Percentiles rank a stretch among this genome's conserved stretches.
These are phyloP conservation scores for Acleris emargana DNA, from an alignment of 2,888 invertebrate genomes.

Conservation along the genomic window DNA sequence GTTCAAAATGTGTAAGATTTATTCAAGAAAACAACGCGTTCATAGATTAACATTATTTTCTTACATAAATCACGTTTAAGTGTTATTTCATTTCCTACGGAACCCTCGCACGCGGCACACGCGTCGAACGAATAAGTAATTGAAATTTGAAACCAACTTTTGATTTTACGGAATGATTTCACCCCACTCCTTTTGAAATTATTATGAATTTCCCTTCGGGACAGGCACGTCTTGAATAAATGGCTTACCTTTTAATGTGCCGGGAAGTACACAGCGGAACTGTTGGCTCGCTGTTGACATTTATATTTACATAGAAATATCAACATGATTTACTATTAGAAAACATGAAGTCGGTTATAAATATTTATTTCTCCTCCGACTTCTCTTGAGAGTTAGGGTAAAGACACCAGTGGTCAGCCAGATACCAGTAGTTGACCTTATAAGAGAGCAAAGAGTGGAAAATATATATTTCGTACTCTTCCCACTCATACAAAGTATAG, in stretches of 20 bases:
- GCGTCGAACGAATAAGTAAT: constrained; percentile 82
- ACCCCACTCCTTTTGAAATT: constrained; percentile 72
- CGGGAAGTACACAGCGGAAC: constrained; percentile 47
- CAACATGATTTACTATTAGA: constrained; percentile 21
- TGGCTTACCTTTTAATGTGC: constrained; percentile 54
- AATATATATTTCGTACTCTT: too few species aligned
- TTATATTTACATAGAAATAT: constrained; percentile 33
- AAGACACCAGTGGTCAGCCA: too few species aligned
- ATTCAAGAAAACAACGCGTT: constrained; percentile 77
- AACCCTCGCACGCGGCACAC: constrained; percentile 72
- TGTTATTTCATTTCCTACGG: constrained; percentile 82
- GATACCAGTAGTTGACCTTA: too few species aligned
- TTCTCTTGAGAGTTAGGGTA: too few species aligned
- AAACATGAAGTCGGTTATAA: constrained; percentile 7
- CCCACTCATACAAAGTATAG: too few species aligned
- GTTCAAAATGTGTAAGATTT: constrained; percentile 65
- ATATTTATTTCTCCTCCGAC: background rate
- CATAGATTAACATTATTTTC: constrained; percentile 78
- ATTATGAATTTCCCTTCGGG: constrained; percentile 76
- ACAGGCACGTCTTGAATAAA: constrained; percentile 61
- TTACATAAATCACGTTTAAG: constrained; percentile 80
- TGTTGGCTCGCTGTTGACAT: constrained; percentile 29
- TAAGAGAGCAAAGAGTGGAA: too few species aligned
- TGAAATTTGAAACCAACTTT: constrained; percentile 82
- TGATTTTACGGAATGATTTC: constrained; percentile 77